Conservation (phyloP, 2,797 vertebrate species). For the Leptatherina wallacei region DNA sequence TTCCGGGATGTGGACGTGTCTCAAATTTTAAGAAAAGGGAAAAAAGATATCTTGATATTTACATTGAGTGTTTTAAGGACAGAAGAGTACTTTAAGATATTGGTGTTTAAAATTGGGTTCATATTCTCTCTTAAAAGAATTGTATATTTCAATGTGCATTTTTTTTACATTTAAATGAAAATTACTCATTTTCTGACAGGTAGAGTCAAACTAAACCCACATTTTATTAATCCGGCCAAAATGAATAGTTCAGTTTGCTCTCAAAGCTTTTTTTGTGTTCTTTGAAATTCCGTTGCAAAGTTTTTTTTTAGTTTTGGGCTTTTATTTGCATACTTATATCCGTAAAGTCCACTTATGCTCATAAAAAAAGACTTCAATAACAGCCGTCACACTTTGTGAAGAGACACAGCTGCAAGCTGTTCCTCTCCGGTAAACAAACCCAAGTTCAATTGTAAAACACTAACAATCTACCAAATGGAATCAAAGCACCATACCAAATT, state of each 20-base stretch:
- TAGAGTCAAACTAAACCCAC: neutral
- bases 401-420: neutral
- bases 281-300: neutral
- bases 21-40: neutral
- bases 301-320: neutral
- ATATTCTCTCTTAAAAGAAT: neutral
- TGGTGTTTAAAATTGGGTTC: slow-evolving; percentile 1
- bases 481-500: neutral
- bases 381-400: neutral
- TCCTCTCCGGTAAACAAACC: neutral
- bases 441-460: neutral
- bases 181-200: neutral
- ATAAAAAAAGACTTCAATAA: neutral
- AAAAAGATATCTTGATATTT: neutral
- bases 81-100: slow-evolving; percentile 1
- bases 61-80: neutral
- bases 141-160: neutral
- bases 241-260: neutral
- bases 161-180: neutral
- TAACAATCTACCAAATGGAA: neutral
- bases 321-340: neutral
- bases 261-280: no score
- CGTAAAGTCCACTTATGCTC: neutral
- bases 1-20: slow-evolving; percentile 9
- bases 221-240: neutral